phyloP scores from a whole-genome alignment of 2,113 vertebrate genomes.

The Gopherus evgoodei region DNA sequence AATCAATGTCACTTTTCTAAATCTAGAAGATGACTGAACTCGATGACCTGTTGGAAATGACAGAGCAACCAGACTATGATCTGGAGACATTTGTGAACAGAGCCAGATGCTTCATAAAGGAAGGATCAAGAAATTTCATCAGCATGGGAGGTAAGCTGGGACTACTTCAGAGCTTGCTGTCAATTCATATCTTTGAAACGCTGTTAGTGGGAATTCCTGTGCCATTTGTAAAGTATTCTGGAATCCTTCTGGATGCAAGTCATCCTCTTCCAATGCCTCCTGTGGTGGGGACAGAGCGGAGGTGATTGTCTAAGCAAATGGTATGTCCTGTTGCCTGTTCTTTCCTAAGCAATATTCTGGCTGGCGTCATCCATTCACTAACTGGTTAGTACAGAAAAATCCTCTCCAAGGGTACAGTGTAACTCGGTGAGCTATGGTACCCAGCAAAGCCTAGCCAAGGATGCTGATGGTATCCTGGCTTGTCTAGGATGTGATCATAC shows the following conservation, averaged over 20 bases:
- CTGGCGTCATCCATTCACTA: background rate
- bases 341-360: background rate
- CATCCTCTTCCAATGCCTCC: background rate
- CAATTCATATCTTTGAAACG: background rate
- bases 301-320: background rate
- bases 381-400: background rate
- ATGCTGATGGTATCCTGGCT: too few species aligned
- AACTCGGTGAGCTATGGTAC: background rate
- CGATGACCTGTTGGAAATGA: constrained; percentile 75
- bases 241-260: background rate
- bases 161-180: background rate
- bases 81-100: constrained; percentile 79
- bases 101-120: constrained; percentile 68
- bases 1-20: background rate
- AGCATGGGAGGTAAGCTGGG: constrained; percentile 71
- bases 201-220: background rate
- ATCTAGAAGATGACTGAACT: constrained; percentile 71
- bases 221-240: background rate
- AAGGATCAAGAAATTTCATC: constrained; percentile 66
- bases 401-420: background rate
- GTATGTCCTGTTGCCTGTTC: background rate
- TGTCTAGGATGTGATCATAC: too few species aligned
- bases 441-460: background rate
- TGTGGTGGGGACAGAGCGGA: background rate
- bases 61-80: constrained; percentile 80